These are phyloP conservation scores for Poeciliopsis turrubarensis DNA, from an alignment of 2,113 vertebrate species.

Conservation along the genomic window DNA sequence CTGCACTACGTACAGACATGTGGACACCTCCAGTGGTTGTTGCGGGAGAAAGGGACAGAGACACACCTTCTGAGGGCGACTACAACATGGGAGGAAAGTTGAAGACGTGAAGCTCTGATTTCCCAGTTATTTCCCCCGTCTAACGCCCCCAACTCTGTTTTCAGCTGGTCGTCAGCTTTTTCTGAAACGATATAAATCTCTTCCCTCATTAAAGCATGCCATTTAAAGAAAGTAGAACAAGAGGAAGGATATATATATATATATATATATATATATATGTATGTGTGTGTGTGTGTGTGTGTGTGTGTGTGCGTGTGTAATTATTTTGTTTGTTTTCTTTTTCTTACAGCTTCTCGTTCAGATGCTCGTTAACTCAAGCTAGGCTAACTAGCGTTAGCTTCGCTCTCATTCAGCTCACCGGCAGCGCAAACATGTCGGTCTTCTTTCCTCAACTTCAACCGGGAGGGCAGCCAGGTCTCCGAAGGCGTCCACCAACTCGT, in stretches of 20 bases:
- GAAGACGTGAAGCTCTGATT: constrained; percentile 52
- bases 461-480: constrained; percentile 84
- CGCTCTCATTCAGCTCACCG: constrained; percentile 77
- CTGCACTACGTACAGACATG: constrained; percentile 92
- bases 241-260: not conserved
- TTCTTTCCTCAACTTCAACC: constrained; percentile 83
- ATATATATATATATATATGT: no score
- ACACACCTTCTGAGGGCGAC: constrained; percentile 95
- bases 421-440: constrained; percentile 88
- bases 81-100: constrained; percentile 71
- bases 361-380: not conserved
- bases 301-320: no score
- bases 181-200: constrained; percentile 43
- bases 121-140: constrained; percentile 18
- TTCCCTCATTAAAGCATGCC: constrained; percentile 35
- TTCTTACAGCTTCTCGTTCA: not conserved
- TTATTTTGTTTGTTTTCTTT: not conserved
- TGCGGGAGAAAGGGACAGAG: constrained; percentile 93
- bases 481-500: constrained; percentile 67
- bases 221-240: not conserved
- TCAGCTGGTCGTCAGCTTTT: constrained; percentile 23
- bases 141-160: constrained; percentile 28
- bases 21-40: constrained; percentile 88
- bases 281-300: no score
- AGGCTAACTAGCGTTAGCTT: constrained; percentile 61